Base-by-base conservation (phyloP, 2,113 vertebrate genomes). In the Tachysurus vachellii region DNA sequence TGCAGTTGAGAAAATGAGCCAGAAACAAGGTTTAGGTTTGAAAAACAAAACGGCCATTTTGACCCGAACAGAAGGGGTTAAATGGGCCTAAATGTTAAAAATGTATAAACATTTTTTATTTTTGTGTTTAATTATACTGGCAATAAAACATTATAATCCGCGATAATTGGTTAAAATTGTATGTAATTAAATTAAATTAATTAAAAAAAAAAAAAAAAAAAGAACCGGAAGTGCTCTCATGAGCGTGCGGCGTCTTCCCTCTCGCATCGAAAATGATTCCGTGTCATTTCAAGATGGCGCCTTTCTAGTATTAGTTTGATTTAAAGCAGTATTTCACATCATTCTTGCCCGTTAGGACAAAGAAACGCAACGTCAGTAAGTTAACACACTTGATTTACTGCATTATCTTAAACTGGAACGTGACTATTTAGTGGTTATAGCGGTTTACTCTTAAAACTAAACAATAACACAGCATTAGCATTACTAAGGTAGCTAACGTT, bases 201-300 rank as follows among this genome's bases (percentile, higher is more conserved):
- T 64, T 26, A 26, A 28, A 28, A n/a, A n/a, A 11, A 64, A 31
- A 9, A 42, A 71, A 42, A 42, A 53, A 4, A 21, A 21, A 31
- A 19, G n/a, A 80, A 4, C 77, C 77, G 70, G 83, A 85, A 85
- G 70, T 75, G 3, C 54, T 57, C 19, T 3, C 16, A 8, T 6
- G 13, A 11, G 1, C 3, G 9, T 5, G 1, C 9, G 1, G 1
- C 14, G 4, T 21, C 4, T 13, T 54, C 17, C n/a, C 16, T 19
- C 50, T 44, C 61, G 47, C 59, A 14, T 10, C 3, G 2, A 57
- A 64, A 80, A 42, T 79, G 54, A 19, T 87, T 87, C 80, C 80
- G 70, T 31, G 57, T 75, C 47, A 31, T 36, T 76, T 31, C 59
- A 87, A 87, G 19, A 87, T 87, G 86, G 80, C 80, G 70, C 47